Evolutionary conservation across 2,797 vertebrate species (phyloP).

Genomic region (Galaxias olidus): DNA sequence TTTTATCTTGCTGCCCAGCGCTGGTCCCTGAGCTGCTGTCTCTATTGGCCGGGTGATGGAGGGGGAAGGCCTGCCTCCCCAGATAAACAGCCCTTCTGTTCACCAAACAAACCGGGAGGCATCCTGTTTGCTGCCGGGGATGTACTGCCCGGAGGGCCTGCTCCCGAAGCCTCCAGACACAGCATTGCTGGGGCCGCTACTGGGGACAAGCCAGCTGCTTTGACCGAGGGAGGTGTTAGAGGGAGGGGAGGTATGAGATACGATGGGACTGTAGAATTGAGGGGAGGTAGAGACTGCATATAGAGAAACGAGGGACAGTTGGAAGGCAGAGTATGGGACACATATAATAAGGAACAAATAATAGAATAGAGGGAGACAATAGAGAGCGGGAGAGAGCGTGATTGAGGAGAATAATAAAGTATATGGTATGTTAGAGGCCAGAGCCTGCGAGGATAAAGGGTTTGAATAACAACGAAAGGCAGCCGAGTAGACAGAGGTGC

Average conservation of each 20-base stretch:
- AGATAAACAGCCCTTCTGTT: conserved; percentile 73
- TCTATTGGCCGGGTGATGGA: conserved; percentile 69
- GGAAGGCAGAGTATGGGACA: no score
- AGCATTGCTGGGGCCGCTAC: conserved; percentile 33
- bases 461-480: not conserved
- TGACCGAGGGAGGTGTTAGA: conserved; percentile 50
- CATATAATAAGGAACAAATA: not conserved
- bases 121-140: conserved; percentile 58
- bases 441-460: conserved; percentile 6
- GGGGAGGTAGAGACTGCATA: conserved; percentile 12
- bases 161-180: conserved; percentile 64
- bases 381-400: not conserved
- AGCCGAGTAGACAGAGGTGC: not conserved
- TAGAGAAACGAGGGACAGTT: not conserved
- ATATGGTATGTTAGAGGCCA: conserved; percentile 16
- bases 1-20: conserved; percentile 65
- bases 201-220: conserved; percentile 55
- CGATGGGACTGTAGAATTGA: conserved; percentile 12
- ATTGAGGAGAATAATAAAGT: conserved; percentile 1
- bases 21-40: conserved; percentile 50
- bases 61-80: conserved; percentile 61
- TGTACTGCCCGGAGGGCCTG: conserved; percentile 42
- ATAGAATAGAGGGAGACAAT: not conserved
- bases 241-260: conserved; percentile 32
- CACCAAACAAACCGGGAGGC: conserved; percentile 49